Conservation (phyloP, 2,113 vertebrate genomes). For the Mormoops blainvillei region DNA sequence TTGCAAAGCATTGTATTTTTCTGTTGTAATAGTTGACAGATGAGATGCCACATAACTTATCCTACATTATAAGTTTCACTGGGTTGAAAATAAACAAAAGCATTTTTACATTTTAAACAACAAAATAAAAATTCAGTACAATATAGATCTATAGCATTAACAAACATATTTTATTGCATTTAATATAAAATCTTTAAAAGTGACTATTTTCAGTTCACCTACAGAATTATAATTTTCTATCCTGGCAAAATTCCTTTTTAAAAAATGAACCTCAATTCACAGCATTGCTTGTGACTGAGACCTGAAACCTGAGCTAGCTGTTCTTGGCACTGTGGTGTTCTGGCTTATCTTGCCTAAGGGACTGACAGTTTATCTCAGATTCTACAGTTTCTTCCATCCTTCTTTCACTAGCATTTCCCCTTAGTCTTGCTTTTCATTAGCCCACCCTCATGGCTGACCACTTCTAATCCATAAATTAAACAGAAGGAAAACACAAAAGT, state of each 20-base stretch:
- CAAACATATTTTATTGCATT: constrained; percentile 25
- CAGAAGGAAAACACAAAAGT: not conserved
- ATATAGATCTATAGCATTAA: not conserved
- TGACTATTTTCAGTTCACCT: constrained; percentile 16
- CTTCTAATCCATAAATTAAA: constrained; percentile 48
- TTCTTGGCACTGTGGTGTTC: constrained; percentile 35
- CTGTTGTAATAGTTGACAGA: not conserved
- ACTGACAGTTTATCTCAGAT: constrained; percentile 52
- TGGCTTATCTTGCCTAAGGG: constrained; percentile 64
- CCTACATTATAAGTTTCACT: not conserved
- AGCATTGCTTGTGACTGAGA: constrained; percentile 32
- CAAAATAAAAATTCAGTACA: constrained; percentile 10
- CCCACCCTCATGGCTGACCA: constrained; percentile 54
- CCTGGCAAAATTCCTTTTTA: constrained; percentile 24
- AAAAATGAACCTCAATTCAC: not conserved
- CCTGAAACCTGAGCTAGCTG: not conserved
- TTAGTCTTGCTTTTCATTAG: constrained; percentile 54
- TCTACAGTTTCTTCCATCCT: constrained; percentile 41
- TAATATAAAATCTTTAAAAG: constrained; percentile 52
- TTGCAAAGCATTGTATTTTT: constrained; percentile 3
- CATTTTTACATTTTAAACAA: constrained; percentile 6
- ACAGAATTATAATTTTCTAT: constrained; percentile 33
- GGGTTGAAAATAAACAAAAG: constrained; percentile 15
- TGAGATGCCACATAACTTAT: not conserved
- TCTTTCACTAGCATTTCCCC: constrained; percentile 49